Evolutionary conservation across 2,797 vertebrate species (phyloP).

Genomic region (Sardinella longiceps): DNA sequence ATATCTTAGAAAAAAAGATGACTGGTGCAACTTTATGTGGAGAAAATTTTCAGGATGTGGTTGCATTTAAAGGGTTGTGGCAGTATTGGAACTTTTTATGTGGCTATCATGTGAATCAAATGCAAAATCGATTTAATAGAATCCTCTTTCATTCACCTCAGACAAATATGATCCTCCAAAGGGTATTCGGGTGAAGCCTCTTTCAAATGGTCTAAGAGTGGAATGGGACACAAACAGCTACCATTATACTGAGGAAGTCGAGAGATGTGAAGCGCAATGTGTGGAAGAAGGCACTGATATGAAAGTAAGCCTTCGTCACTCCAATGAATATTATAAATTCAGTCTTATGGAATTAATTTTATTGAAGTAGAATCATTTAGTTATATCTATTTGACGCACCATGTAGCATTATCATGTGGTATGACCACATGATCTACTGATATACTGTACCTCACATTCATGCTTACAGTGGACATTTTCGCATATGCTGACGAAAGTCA

Average conservation of each 20-base stretch:
- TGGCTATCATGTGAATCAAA: no score
- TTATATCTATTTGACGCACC: no score
- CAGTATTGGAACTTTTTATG: no score
- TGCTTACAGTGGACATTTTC: background rate
- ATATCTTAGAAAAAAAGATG: no score
- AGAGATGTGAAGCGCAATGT: background rate
- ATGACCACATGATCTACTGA: background rate
- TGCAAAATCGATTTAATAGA: no score
- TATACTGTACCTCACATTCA: background rate
- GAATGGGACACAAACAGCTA: background rate
- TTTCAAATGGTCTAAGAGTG: background rate
- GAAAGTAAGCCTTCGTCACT: constrained; percentile 23
- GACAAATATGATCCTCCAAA: constrained; percentile 23
- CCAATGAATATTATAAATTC: background rate
- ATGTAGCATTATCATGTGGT: no score
- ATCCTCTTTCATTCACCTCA: background rate
- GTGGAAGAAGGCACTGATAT: background rate
- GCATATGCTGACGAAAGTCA: background rate
- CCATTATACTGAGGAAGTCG: accelerated
- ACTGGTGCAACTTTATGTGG: no score
- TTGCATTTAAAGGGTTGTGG: no score
- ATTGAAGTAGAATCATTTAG: no score
- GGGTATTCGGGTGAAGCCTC: background rate
- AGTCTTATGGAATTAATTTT: background rate
- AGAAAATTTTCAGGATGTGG: no score